Evolutionary conservation across 2,888 invertebrate genomes (phyloP), one percentile per base, ranked within the genome.

Genomic region (Drosophila ochracea): DNA sequence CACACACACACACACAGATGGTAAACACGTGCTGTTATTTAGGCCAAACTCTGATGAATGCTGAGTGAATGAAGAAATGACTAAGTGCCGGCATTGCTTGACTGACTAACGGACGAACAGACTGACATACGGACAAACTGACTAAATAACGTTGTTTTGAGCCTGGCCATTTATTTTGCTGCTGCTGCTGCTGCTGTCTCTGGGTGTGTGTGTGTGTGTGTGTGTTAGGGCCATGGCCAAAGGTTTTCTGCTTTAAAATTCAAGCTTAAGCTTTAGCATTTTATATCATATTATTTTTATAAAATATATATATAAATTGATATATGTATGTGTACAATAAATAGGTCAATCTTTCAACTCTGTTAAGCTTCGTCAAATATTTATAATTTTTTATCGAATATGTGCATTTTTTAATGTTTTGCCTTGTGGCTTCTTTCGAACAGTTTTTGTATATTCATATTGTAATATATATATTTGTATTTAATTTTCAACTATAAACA

Each of bases 21-120:
- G 41, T 54, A 68, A 74, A 68, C 68, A 68, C 69, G 71, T 66
- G 67, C 67, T 70, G 70, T 55, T 86, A 80, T 73, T 72, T 76
- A 70, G 87, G 82, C 68, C 82, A 75, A 68, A 62, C 72, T 75
- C 68, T 43, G 58, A 54, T 73, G 79, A 80, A 80, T 80, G 69
- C 66, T 68, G 71, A 76, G 66, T 83, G 73, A 76, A 73, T 74
- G 73, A 82, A 71, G 76, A 68, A 84, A 70, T 82, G 84, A 84
- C 70, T 76, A 77, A 79, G 77, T 79, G 74, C 66, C 76, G 41
- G 64, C 72, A 78, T 57, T 69, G 66, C 68, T 50, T 68, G 65
- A 67, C 55, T 70, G 67, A 54, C 67, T 72, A 52, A 65, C 67
- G 70, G 7, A 21, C 21, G 21, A 43, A 60, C 55, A 37, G 47